Evolutionary conservation across 2,797 vertebrate species (phyloP).

Genomic region (Eleutherodactylus coqui): DNA sequence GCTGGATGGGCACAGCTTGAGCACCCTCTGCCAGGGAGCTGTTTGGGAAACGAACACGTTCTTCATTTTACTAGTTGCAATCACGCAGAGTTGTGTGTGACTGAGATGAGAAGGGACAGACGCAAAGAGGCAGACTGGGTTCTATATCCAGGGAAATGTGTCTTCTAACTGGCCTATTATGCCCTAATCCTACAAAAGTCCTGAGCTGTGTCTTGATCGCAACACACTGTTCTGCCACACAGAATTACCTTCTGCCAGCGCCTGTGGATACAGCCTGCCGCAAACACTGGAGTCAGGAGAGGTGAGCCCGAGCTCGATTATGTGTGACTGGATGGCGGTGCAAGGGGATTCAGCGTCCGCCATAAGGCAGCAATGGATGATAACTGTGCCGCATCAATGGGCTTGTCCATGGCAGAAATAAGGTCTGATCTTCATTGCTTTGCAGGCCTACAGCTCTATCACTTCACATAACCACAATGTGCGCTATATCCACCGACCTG

Average conservation of each 20-base stretch:
- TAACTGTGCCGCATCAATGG: neutral
- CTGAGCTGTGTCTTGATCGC: slow-evolving; percentile 26
- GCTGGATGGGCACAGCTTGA: neutral
- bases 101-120: slow-evolving; percentile 41
- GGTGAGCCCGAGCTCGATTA: slow-evolving; percentile 39
- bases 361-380: slow-evolving; percentile 13
- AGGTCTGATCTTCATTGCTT: slow-evolving; percentile 1
- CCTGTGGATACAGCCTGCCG: slow-evolving; percentile 37
- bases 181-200: slow-evolving; percentile 26
- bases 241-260: slow-evolving; percentile 55
- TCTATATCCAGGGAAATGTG: slow-evolving; percentile 41
- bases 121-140: slow-evolving; percentile 33
- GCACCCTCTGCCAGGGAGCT: neutral
- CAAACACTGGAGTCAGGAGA: slow-evolving; percentile 43
- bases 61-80: slow-evolving; percentile 7
- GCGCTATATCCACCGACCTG: neutral
- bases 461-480: slow-evolving; percentile 13
- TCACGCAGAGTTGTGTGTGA: slow-evolving; percentile 25
- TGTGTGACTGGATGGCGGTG: slow-evolving; percentile 28
- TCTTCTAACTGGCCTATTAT: slow-evolving; percentile 48
- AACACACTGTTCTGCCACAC: slow-evolving; percentile 52
- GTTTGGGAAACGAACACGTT: neutral
- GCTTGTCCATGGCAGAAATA: neutral
- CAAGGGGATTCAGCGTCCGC: slow-evolving; percentile 16
- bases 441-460: slow-evolving; percentile 11